These are phyloP conservation scores for Gnatocerus cornutus DNA, from an alignment of 2,888 invertebrate genomes.

Conservation along the genomic window DNA sequence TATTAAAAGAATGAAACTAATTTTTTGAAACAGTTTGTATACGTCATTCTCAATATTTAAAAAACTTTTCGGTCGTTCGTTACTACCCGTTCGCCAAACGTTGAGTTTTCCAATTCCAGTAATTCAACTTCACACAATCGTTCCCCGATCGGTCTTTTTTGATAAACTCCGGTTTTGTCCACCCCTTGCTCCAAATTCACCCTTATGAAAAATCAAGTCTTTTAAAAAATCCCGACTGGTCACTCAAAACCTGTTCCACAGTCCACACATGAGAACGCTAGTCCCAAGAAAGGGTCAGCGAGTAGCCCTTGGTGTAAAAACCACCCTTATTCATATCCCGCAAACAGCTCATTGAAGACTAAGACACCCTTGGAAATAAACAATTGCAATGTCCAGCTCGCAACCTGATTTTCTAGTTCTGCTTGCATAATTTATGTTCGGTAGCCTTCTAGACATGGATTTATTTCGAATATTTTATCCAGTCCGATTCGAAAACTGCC, in stretches of 20 bases:
- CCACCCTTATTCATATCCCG: constrained; percentile 49
- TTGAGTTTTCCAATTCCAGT: neutral
- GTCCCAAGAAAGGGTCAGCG: constrained; percentile 66
- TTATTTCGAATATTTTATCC: constrained; percentile 60
- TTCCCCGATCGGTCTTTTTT: neutral
- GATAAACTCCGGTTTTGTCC: constrained; percentile 10
- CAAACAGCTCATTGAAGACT: constrained; percentile 51
- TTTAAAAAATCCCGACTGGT: constrained; percentile 59
- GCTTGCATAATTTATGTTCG: constrained; percentile 53
- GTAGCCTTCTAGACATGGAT: constrained; percentile 56
- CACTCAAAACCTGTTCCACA: constrained; percentile 65
- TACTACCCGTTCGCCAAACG: too few species aligned
- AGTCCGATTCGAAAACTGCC: constrained; percentile 67
- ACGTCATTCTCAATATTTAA: too few species aligned
- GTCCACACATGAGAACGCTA: constrained; percentile 61
- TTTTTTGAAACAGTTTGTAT: too few species aligned
- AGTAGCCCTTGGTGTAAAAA: constrained; percentile 49
- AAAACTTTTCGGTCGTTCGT: too few species aligned
- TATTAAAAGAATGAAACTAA: too few species aligned
- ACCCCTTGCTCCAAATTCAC: constrained; percentile 6
- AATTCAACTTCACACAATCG: neutral
- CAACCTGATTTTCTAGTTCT: constrained; percentile 69
- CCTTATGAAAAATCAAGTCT: constrained; percentile 2
- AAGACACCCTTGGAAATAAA: constrained; percentile 60
- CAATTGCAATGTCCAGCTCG: constrained; percentile 66